Percentiles rank a stretch among this genome's conserved stretches.
phyloP scores from a whole-genome alignment of 2,113 vertebrate genomes.

The Alouatta palliata region DNA sequence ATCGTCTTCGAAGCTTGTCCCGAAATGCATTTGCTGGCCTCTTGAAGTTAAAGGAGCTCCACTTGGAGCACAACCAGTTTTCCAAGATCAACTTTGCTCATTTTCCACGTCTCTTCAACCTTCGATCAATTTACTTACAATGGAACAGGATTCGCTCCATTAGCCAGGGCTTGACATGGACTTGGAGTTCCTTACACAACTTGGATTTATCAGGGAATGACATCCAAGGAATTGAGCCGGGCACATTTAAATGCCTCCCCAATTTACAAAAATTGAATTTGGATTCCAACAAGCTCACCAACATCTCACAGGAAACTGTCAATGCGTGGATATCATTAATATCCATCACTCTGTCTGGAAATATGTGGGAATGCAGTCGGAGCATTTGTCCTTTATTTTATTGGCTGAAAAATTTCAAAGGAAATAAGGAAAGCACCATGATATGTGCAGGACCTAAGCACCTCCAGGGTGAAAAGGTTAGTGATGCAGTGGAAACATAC shows the following conservation, averaged over 20 bases:
- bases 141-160: slow-evolving; percentile 96
- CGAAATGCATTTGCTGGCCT: slow-evolving; percentile 97
- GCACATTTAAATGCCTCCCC: slow-evolving; percentile 95
- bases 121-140: slow-evolving; percentile 95
- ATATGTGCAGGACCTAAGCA: slow-evolving; percentile 96
- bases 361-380: slow-evolving; percentile 96
- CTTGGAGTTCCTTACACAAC: slow-evolving; percentile 98
- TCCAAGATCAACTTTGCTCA: slow-evolving; percentile 98
- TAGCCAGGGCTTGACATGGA: slow-evolving; percentile 95
- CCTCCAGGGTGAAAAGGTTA: slow-evolving; percentile 95
- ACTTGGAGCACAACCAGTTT: slow-evolving; percentile 98
- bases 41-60: slow-evolving; percentile 94
- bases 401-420: slow-evolving; percentile 97
- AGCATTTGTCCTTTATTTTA: slow-evolving; percentile 94
- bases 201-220: slow-evolving; percentile 98
- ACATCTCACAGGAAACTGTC: slow-evolving; percentile 94
- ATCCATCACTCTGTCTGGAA: slow-evolving; percentile 95
- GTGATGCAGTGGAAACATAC: slow-evolving; percentile 93
- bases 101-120: slow-evolving; percentile 96
- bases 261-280: slow-evolving; percentile 97
- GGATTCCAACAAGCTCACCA: slow-evolving; percentile 98
- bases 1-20: slow-evolving; percentile 95
- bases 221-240: slow-evolving; percentile 91
- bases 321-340: slow-evolving; percentile 96
- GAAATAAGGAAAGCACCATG: slow-evolving; percentile 95